Evolutionary conservation across 1,140 invertebrate species (phyloP).

Genomic region (Panagrolaimus sp.): DNA sequence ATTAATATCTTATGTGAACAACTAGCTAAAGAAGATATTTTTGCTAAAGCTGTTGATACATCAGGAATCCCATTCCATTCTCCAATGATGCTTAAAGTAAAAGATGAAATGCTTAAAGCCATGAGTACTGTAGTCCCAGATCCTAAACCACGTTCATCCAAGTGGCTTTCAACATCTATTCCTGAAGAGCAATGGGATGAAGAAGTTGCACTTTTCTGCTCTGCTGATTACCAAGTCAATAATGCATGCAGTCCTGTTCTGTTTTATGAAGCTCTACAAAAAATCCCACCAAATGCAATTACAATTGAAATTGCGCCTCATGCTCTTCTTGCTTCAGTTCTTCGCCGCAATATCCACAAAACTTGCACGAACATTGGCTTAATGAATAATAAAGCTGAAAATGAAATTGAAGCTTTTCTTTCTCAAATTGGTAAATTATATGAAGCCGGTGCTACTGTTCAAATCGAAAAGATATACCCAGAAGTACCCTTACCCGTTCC

Average conservation of each 20-base stretch:
- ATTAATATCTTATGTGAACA: conserved; percentile 38
- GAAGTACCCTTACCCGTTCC: conserved; percentile 76
- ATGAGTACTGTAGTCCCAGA: conserved; percentile 74
- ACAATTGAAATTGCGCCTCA: conserved; percentile 83
- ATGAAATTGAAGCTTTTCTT: conserved; percentile 52
- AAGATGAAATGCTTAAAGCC: conserved; percentile 70
- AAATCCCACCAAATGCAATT: conserved; percentile 79
- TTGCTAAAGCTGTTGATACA: conserved; percentile 74
- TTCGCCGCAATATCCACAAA: conserved; percentile 69
- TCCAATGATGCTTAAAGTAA: conserved; percentile 78
- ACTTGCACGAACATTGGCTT: conserved; percentile 69
- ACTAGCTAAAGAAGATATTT: conserved; percentile 57
- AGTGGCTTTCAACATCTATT: conserved; percentile 86
- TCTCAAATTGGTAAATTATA: conserved; percentile 66
- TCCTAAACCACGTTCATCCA: conserved; percentile 70
- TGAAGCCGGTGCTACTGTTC: conserved; percentile 71
- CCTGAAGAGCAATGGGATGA: conserved; percentile 75
- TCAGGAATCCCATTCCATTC: conserved; percentile 88
- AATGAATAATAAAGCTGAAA: conserved; percentile 66
- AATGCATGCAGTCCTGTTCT: conserved; percentile 78
- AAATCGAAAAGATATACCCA: conserved; percentile 68
- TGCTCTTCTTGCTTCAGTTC: conserved; percentile 76
- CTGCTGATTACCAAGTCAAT: conserved; percentile 88
- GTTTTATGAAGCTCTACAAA: conserved; percentile 76
- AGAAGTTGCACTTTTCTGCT: conserved; percentile 72